Percentiles rank a stretch among this genome's conserved stretches.
phyloP scores from a whole-genome alignment of 2,113 vertebrate genomes.

The Trichechus manatus region DNA sequence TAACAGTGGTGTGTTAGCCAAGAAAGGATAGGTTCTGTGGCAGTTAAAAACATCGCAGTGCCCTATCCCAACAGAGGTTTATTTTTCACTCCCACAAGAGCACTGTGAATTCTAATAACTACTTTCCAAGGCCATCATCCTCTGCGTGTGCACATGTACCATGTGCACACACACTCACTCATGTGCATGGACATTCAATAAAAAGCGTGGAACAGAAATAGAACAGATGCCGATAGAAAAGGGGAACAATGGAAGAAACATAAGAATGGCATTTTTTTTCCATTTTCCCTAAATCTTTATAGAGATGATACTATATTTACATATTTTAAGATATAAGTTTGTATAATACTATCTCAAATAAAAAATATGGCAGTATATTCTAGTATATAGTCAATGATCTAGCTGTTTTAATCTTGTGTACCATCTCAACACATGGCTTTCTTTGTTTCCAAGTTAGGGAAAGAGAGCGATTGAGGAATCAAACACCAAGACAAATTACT shows the following conservation, averaged over 20 bases:
- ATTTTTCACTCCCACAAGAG: neutral
- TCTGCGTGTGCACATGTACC: neutral
- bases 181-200: neutral
- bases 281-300: neutral
- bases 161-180: neutral
- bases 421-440: neutral
- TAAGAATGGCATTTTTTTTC: neutral
- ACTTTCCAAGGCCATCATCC: neutral
- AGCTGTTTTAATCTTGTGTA: neutral
- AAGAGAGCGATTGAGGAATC: neutral
- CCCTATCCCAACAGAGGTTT: neutral
- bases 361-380: neutral
- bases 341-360: too few species aligned
- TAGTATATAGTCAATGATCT: neutral
- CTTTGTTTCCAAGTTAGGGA: neutral
- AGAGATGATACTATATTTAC: neutral
- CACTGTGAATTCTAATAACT: fast-evolving
- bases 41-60: neutral
- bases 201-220: neutral
- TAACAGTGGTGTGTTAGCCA: neutral
- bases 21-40: neutral
- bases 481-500: neutral
- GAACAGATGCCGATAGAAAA: neutral
- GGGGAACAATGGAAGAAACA: neutral
- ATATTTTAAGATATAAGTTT: neutral